Percentiles rank a stretch among this genome's conserved stretches.
These are phyloP conservation scores for Hoplias malabaricus DNA, from an alignment of 2,113 vertebrate genomes.

Conservation along the genomic window DNA sequence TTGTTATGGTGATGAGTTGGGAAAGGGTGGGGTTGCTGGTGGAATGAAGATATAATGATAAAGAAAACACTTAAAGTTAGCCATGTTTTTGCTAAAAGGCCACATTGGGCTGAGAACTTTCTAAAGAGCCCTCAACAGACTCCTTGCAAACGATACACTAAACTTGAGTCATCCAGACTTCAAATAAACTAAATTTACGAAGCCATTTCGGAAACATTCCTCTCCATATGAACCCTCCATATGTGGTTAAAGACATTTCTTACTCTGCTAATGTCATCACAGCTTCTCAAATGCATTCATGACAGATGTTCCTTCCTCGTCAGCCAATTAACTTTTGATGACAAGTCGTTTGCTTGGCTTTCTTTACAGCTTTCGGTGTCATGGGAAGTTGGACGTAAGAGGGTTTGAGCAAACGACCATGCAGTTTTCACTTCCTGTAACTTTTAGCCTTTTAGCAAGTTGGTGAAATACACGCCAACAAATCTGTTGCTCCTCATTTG, in stretches of 20 bases:
- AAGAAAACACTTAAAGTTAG: constrained; percentile 47
- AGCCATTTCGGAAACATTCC: not conserved
- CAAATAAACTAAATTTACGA: constrained; percentile 44
- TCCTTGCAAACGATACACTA: not conserved
- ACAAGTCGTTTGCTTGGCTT: not conserved
- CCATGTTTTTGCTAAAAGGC: constrained; percentile 86
- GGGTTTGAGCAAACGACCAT: not conserved
- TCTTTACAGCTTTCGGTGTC: not conserved
- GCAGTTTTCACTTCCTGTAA: not conserved
- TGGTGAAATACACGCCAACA: not conserved
- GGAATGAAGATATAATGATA: constrained; percentile 69
- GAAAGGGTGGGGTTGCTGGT: constrained; percentile 79
- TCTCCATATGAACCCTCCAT: constrained; percentile 24
- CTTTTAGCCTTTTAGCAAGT: constrained; percentile 85
- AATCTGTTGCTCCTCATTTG: no score
- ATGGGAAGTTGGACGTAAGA: not conserved
- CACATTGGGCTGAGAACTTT: constrained; percentile 58
- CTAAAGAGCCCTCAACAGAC: not conserved
- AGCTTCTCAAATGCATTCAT: not conserved
- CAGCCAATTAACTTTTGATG: constrained; percentile 14
- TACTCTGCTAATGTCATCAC: not conserved
- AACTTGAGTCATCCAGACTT: constrained; percentile 14
- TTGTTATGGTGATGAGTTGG: constrained; percentile 76
- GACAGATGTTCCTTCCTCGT: constrained; percentile 27
- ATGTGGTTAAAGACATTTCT: constrained; percentile 32